Evolutionary conservation across 2,113 vertebrate genomes (phyloP), one percentile per base, ranked within the genome.

Genomic region (Mormyrus iriodes): DNA sequence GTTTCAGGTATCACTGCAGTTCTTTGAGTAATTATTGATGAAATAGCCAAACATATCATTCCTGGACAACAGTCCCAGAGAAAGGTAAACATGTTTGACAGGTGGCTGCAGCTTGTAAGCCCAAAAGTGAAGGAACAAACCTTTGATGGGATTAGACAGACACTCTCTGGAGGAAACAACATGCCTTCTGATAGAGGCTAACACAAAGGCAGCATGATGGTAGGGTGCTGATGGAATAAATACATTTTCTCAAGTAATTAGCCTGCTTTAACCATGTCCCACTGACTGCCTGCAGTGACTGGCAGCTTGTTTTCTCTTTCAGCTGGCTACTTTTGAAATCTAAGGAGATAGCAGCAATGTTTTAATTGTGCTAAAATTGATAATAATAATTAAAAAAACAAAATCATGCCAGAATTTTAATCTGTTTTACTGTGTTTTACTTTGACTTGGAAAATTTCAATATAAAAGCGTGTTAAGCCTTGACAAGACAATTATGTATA

Each of bases 91-190:
- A 88, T 51, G 51, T 88, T 49, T 90, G 5, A 65, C 90, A 86
- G 87, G 91, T 86, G 91, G 90, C 90, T 92, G 48, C 92, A 76
- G 89, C 88, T 89, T 85, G 92, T 90, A 90, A 88, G 87, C 89
- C 88, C 89, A 88, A 93, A 92, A 91, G 61, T 92, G 92, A 92
- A 92, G 89, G 88, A 91, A 89, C 48, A 89, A 92, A 88, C 88
- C 92, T 94, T 94, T 94, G 94, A 94, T 93, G 92, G 94, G 93
- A 94, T 95, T 94, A 94, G 89, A 92, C 92, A 93, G 93, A 92
- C 91, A 92, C 92, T 93, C 90, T 92, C 49, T 48, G 21, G 85
- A 90, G 91, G 90, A 90, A 91, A 92, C 48, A 0, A 42, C 65
- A 84, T n/a, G 85, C 89, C 89, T 93, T 94, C 90, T 91, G 92